phyloP scores from a whole-genome alignment of 2,888 invertebrate genomes.

The Spilarctia lutea region DNA sequence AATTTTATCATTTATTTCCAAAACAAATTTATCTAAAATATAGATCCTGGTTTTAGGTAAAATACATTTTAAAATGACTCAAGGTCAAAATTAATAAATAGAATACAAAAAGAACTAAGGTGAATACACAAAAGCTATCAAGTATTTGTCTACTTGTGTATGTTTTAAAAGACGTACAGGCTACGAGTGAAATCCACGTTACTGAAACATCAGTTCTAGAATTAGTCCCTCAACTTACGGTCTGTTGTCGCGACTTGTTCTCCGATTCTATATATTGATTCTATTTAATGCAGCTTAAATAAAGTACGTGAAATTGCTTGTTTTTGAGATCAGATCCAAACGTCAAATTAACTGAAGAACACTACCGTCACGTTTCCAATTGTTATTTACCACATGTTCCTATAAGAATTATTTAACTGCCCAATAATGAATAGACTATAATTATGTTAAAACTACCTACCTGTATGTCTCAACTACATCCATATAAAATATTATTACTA shows the following conservation, averaged over 20 bases:
- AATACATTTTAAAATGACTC: not conserved
- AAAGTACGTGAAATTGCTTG: conserved; percentile 4
- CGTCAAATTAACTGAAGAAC: conserved; percentile 36
- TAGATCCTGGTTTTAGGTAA: not conserved
- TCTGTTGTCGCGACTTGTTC: not conserved
- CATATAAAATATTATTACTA: conserved; percentile 63
- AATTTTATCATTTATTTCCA: not conserved
- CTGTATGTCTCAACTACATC: conserved; percentile 64
- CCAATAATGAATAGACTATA: conserved; percentile 41
- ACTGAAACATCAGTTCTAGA: not conserved
- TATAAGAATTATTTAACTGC: conserved; percentile 35
- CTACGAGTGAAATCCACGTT: not conserved
- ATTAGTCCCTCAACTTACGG: not conserved
- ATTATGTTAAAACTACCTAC: conserved; percentile 60
- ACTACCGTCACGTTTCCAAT: conserved; percentile 17
- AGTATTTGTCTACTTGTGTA: not conserved
- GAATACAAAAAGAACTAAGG: not conserved
- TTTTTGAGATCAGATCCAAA: conserved; percentile 50
- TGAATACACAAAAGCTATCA: not conserved
- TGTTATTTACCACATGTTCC: conserved; percentile 37
- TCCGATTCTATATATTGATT: not conserved
- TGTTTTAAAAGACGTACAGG: not conserved
- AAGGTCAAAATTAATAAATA: not conserved
- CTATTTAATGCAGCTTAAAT: not conserved
- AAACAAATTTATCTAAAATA: not conserved